These are phyloP conservation scores for Trochalopteron elliotii DNA, from an alignment of 2,113 vertebrate species.

Conservation along the genomic window DNA sequence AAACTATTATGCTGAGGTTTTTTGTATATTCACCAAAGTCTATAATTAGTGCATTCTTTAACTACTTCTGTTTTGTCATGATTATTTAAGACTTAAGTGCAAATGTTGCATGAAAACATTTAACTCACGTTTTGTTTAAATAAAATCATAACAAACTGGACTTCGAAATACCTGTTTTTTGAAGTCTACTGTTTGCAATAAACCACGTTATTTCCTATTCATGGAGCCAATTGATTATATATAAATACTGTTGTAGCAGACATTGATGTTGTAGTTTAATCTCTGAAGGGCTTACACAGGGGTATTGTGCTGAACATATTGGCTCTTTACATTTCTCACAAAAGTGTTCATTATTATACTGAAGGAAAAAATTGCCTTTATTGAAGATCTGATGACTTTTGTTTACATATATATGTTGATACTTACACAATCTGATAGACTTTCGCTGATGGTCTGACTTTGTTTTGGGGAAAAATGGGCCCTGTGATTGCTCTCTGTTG, in stretches of 20 bases:
- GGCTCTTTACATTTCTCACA: slow-evolving; percentile 11
- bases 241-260: slow-evolving; percentile 57
- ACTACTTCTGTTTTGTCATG: slow-evolving; percentile 54
- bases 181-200: slow-evolving; percentile 70
- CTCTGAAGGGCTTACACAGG: not conserved
- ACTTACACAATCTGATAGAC: not conserved
- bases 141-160: slow-evolving; percentile 69
- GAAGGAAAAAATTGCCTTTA: slow-evolving; percentile 27
- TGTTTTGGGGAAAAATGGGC: not conserved
- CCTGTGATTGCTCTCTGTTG: not conserved
- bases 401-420: slow-evolving; percentile 15
- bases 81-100: slow-evolving; percentile 69
- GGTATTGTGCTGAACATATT: not conserved
- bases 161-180: slow-evolving; percentile 57
- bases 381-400: not conserved
- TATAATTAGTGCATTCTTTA: slow-evolving; percentile 59
- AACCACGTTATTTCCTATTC: slow-evolving; percentile 20
- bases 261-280: slow-evolving; percentile 11
- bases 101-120: slow-evolving; percentile 72
- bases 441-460: not conserved
- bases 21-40: slow-evolving; percentile 57
- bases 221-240: slow-evolving; percentile 46
- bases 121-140: slow-evolving; percentile 64
- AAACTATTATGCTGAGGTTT: slow-evolving; percentile 69
- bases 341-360: not conserved